Conservation (phyloP, 37 sponge, comb jelly and placozoan species). For the Diacarnus erythraeanus region DNA sequence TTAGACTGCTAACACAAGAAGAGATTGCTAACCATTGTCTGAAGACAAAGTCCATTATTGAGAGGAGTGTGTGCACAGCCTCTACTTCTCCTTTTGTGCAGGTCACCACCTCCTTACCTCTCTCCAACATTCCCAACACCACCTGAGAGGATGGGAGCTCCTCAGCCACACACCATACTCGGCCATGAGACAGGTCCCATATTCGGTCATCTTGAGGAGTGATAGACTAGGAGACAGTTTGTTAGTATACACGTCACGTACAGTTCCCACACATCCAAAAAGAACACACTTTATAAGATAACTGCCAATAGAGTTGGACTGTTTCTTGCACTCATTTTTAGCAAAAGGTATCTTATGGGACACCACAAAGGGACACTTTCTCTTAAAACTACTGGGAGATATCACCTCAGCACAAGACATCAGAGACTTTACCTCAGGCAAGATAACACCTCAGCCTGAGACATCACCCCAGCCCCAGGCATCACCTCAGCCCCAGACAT, state of each 20-base stretch:
- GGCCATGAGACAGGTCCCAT: slow-evolving; percentile 32
- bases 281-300: too few species aligned
- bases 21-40: slow-evolving; percentile 20
- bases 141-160: background rate
- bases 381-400: too few species aligned
- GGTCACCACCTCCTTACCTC: slow-evolving; percentile 15
- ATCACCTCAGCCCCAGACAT: too few species aligned
- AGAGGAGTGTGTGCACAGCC: slow-evolving; percentile 3
- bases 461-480: too few species aligned
- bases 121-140: slow-evolving; percentile 20
- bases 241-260: background rate
- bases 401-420: too few species aligned
- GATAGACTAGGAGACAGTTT: too few species aligned
- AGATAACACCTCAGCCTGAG: background rate
- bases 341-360: too few species aligned
- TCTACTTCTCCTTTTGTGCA: background rate
- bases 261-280: too few species aligned
- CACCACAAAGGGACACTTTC: too few species aligned
- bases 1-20: background rate
- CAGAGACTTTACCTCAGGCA: background rate
- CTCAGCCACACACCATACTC: slow-evolving; percentile 45
- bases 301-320: too few species aligned
- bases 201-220: background rate
- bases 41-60: slow-evolving; percentile 11
- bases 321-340: too few species aligned